Evolutionary conservation across 2,888 invertebrate species (phyloP).

Genomic region (Pyralis farinalis): DNA sequence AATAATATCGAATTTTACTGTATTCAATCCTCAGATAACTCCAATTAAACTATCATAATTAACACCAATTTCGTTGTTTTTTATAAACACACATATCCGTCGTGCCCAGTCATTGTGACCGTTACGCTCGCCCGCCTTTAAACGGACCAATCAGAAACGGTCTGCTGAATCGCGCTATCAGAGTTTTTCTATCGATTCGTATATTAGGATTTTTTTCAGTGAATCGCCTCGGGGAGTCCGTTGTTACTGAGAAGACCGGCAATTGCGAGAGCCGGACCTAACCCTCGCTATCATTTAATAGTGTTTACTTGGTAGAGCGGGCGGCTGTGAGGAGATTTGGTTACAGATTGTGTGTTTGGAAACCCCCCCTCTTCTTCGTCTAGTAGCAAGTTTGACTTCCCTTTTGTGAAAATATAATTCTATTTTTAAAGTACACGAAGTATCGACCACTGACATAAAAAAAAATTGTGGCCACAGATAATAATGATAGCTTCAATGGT

Average conservation of each 20-base stretch:
- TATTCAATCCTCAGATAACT: no score
- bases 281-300: conserved; percentile 60
- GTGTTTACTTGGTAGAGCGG: conserved; percentile 64
- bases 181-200: conserved; percentile 30
- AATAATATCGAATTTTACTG: no score
- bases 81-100: background rate
- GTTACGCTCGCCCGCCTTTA: conserved; percentile 21
- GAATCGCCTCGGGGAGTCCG: conserved; percentile 54
- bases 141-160: conserved; percentile 37
- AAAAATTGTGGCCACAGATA: no score
- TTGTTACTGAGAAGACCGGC: conserved; percentile 74
- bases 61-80: conserved; percentile 1
- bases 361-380: conserved; percentile 71
- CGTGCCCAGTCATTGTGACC: conserved; percentile 27
- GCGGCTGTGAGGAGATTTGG: conserved; percentile 34
- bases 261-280: conserved; percentile 71
- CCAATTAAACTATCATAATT: background rate
- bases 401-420: no score
- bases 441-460: no score
- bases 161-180: conserved; percentile 44
- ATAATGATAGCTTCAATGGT: no score
- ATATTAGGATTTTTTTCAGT: conserved; percentile 22
- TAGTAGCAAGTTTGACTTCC: conserved; percentile 74
- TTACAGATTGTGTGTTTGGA: conserved; percentile 28
- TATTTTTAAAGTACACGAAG: no score